Percentiles rank a stretch among this genome's conserved stretches.
Conservation (phyloP, 53 echinoderm and acorn worm species). For the Luidia sarsii region DNA sequence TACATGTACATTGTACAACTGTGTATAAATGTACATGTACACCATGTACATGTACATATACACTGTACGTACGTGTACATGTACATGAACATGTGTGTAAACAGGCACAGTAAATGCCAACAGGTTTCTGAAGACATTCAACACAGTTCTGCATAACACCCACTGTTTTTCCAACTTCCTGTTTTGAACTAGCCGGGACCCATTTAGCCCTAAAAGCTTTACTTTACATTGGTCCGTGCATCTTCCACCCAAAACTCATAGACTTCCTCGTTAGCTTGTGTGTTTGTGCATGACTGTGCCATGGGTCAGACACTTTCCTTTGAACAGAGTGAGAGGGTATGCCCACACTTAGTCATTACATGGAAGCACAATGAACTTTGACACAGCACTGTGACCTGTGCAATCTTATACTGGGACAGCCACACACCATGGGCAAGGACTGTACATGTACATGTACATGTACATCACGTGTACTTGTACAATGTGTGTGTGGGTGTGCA, state of each 20-base stretch:
- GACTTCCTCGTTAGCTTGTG: slow-evolving; percentile 11
- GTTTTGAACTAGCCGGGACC: slow-evolving; percentile 27
- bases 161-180: slow-evolving; percentile 35
- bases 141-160: slow-evolving; percentile 21
- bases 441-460: slow-evolving; percentile 10
- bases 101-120: too few species aligned
- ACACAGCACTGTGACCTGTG: not conserved
- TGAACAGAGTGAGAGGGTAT: not conserved
- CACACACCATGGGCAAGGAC: too few species aligned
- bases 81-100: too few species aligned
- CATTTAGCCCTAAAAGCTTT: not conserved
- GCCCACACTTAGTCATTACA: slow-evolving; percentile 28
- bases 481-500: too few species aligned
- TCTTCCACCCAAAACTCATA: not conserved
- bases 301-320: slow-evolving; percentile 10
- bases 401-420: not conserved
- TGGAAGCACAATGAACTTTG: slow-evolving; percentile 16
- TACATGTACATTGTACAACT: too few species aligned
- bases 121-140: not conserved
- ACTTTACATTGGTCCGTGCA: not conserved
- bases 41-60: too few species aligned
- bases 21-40: too few species aligned
- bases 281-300: not conserved
- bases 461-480: too few species aligned
- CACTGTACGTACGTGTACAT: too few species aligned